Evolutionary conservation across 2,888 invertebrate genomes (phyloP).

Genomic region (Hyposoter didymator): DNA sequence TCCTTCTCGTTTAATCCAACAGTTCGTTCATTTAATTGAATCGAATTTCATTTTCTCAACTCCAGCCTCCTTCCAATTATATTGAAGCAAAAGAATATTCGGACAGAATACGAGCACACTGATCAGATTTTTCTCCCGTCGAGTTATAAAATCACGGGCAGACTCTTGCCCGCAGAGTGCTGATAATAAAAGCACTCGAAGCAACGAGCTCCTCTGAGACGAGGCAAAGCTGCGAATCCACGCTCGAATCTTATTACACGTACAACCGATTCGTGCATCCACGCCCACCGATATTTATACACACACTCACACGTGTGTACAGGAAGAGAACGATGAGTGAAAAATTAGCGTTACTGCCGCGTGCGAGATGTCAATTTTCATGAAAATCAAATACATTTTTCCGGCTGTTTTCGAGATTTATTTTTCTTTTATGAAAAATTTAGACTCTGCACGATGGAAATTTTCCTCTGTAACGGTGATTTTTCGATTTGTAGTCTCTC

Average conservation of each 20-base stretch:
- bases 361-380: no score
- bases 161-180: conserved; percentile 28
- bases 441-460: no score
- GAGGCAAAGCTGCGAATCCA: conserved; percentile 12
- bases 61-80: not conserved
- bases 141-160: conserved; percentile 30
- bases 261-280: not conserved
- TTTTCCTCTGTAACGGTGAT: no score
- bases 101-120: conserved; percentile 41
- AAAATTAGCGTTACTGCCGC: no score
- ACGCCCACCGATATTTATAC: not conserved
- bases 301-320: not conserved
- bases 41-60: not conserved
- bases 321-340: not conserved
- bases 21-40: not conserved
- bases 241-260: not conserved
- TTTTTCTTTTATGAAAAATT: no score
- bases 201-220: conserved; percentile 40
- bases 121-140: conserved; percentile 44
- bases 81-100: not conserved
- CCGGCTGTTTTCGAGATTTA: no score
- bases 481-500: no score
- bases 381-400: no score
- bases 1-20: not conserved
- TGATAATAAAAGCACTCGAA: conserved; percentile 56